Base-by-base conservation (phyloP, 2,797 vertebrate genomes). In the Psittacula derbiana region DNA sequence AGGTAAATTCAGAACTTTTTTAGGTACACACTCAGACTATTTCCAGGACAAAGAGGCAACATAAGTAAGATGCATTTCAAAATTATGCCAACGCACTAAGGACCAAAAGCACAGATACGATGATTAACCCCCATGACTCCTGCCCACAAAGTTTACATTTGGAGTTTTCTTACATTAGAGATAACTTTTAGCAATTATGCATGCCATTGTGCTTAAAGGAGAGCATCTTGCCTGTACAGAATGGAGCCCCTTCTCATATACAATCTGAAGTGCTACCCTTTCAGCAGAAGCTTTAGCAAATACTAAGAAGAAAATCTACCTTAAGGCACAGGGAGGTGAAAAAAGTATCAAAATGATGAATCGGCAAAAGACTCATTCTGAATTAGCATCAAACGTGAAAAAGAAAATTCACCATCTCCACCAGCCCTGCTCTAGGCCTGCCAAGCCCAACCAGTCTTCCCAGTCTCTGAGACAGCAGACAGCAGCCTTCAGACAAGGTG, bases 201-300 rank as follows among this genome's bases (percentile, higher is more conserved):
- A 14, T 52, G 36, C 8, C 11, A 10, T 27, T 60, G 17, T 41
- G 55, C 55, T 90, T 72, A 62, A 92, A 1, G 5, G 40, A 31
- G 12, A 92, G 38, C 15, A 76, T 31, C 31, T 41, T 30, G 16
- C 11, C 80, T 30, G 28, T 44, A 57, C 64, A 62, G 67, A 82
- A 85, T 16, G 25, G 8, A 87, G 24, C 1, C 30, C 17, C 43
- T 78, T 86, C 46, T 55, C 60, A 28, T 7, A 41, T 4, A 20
- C 13, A 71, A 7, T 10, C 27, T 21, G 18, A 71, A 90, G 21
- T 9, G 1, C 36, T 49, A 11, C 21, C 40, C 36, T 40, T 79
- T 30, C 76, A 81, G 49, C 25, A 88, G 58, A n/a, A 91, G 14
- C 23, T 91, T 71, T 18, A 93, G 44, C 49, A 95, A 81, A 69